Percentiles rank a stretch among this genome's conserved stretches.
Conservation (phyloP, 2,888 invertebrate species). For the Gibbula magus region DNA sequence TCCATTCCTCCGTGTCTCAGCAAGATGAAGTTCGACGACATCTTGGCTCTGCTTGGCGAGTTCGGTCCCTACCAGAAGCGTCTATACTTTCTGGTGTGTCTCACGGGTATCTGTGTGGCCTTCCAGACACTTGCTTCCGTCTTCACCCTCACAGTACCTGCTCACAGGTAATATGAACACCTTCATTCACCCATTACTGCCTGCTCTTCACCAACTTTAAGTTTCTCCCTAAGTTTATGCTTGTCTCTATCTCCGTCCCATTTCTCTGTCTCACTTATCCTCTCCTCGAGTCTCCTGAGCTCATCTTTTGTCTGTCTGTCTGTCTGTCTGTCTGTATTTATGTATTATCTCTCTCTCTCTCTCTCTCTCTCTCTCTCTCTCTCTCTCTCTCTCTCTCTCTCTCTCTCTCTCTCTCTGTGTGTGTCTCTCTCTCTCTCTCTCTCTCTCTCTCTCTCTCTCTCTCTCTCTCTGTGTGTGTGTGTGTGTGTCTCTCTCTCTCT, state of each 20-base stretch:
- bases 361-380: background rate
- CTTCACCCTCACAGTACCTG: conserved; percentile 24
- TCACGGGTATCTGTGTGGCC: conserved; percentile 26
- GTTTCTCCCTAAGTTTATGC: background rate
- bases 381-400: background rate
- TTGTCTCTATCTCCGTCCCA: background rate
- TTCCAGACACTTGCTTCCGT: conserved; percentile 30
- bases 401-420: background rate
- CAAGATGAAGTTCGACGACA: conserved; percentile 34
- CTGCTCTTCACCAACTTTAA: background rate
- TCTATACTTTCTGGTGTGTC: conserved; percentile 28
- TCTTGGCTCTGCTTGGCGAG: conserved; percentile 33
- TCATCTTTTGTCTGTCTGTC: no score
- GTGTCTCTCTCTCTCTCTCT: background rate
- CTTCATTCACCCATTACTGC: background rate
- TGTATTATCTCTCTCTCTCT: background rate
- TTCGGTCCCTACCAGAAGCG: conserved; percentile 37
- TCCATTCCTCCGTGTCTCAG: no score
- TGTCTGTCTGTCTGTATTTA: no score
- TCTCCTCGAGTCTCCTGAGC: no score
- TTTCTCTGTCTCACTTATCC: no score
- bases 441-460: background rate
- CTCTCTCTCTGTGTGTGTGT: background rate
- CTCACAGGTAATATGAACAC: conserved; percentile 21
- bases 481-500: no score